Evolutionary conservation across 1,140 invertebrate genomes (phyloP).

Genomic region (Riptortus pedestris): DNA sequence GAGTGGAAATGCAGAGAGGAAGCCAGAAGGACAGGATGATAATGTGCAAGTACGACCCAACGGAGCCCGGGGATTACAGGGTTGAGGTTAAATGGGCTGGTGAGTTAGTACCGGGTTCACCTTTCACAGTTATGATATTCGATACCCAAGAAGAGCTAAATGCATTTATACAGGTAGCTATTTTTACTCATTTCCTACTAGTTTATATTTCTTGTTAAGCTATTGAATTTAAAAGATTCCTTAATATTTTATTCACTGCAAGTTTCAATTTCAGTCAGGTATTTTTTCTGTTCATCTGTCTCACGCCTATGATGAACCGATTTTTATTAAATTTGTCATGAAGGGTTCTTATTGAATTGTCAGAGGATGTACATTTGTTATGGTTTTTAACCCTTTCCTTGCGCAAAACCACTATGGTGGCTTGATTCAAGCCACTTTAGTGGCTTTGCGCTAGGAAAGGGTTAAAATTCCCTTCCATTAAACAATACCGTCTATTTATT

Average conservation of each 20-base stretch:
- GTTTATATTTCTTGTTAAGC: neutral
- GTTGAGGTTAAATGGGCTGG: slow-evolving; percentile 98
- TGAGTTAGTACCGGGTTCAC: slow-evolving; percentile 90
- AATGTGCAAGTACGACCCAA: slow-evolving; percentile 93
- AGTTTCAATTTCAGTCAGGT: neutral
- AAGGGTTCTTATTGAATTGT: too few relatives aligned
- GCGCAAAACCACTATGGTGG: too few relatives aligned
- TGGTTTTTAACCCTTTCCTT: too few relatives aligned
- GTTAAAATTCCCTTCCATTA: too few relatives aligned
- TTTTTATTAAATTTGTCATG: too few relatives aligned
- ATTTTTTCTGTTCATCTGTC: too few relatives aligned
- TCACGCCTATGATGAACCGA: too few relatives aligned
- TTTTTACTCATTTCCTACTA: neutral
- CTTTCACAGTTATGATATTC: slow-evolving; percentile 97
- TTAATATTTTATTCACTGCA: neutral
- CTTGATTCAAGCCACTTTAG: too few relatives aligned
- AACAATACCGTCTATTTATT: too few relatives aligned
- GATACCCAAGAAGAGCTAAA: slow-evolving; percentile 93
- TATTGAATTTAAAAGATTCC: neutral
- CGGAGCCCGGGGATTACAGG: slow-evolving; percentile 94
- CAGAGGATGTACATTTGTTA: too few relatives aligned
- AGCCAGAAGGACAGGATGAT: slow-evolving; percentile 96
- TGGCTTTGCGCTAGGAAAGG: too few relatives aligned
- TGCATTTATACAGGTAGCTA: slow-evolving; percentile 42
- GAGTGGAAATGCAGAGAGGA: slow-evolving; percentile 99